Conservation (phyloP, 2,888 invertebrate species). For the Epinotia demarniana region DNA sequence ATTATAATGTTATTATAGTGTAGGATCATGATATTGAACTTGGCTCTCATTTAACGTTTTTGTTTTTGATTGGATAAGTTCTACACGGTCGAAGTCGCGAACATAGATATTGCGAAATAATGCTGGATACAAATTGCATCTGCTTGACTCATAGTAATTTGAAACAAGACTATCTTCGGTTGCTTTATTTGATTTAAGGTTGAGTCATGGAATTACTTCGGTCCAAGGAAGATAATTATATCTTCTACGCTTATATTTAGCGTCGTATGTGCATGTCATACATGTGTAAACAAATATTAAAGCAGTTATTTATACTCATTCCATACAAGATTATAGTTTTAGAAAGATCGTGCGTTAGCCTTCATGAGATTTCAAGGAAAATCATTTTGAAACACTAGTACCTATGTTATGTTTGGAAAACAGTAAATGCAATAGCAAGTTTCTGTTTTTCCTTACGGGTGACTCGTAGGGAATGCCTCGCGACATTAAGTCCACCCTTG, state of each 20-base stretch:
- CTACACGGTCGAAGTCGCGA: neutral
- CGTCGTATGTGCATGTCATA: neutral
- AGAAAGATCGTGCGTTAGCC: no score
- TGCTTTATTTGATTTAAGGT: neutral
- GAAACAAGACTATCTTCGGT: neutral
- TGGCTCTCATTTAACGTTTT: no score
- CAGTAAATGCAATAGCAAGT: no score
- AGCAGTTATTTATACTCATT: neutral
- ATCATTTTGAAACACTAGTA: no score
- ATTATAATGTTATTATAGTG: no score
- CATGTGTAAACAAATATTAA: neutral
- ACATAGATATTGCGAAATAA: neutral
- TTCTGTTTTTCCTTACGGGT: no score
- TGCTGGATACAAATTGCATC: neutral
- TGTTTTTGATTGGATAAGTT: neutral
- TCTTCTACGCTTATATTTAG: neutral
- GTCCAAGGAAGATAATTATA: neutral
- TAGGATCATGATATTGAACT: no score
- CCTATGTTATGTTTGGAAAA: no score
- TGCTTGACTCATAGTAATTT: slow-evolving; percentile 15
- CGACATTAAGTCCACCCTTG: no score
- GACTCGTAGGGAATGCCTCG: no score
- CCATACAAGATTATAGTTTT: no score
- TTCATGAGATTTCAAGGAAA: no score
- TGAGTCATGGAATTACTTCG: neutral